Evolutionary conservation across 2,113 vertebrate genomes (phyloP).

Genomic region (Microcebus murinus): DNA sequence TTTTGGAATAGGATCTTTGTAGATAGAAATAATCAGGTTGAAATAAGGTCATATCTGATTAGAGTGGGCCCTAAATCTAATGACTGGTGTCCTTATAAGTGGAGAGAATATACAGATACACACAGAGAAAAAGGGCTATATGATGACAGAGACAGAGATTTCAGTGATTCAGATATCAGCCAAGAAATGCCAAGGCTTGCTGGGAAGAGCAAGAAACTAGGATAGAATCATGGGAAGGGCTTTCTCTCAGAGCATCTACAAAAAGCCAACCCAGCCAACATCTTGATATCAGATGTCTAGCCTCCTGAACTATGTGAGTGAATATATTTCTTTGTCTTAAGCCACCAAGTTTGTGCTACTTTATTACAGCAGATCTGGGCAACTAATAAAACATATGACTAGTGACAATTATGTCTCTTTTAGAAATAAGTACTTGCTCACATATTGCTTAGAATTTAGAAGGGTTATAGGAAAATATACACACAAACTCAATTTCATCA

Average conservation of each 20-base stretch:
- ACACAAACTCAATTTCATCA: background rate
- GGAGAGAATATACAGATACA: background rate
- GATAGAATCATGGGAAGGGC: background rate
- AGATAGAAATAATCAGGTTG: background rate
- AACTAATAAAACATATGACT: background rate
- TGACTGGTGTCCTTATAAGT: background rate
- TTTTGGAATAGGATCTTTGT: background rate
- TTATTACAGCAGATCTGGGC: background rate
- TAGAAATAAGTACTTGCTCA: background rate
- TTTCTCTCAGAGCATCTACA: background rate
- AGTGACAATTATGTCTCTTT: background rate
- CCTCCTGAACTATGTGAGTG: background rate
- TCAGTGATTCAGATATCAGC: background rate
- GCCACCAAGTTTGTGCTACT: background rate
- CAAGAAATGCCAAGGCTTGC: background rate
- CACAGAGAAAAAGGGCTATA: background rate
- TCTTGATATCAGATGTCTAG: background rate
- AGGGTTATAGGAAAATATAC: background rate
- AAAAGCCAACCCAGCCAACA: background rate
- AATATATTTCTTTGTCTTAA: background rate
- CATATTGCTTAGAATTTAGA: background rate
- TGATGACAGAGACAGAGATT: background rate
- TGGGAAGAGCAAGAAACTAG: background rate
- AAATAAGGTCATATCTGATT: background rate
- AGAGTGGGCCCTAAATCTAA: background rate